These are phyloP conservation scores for Arenicola marina DNA, from an alignment of 2,888 invertebrate species.

Conservation along the genomic window DNA sequence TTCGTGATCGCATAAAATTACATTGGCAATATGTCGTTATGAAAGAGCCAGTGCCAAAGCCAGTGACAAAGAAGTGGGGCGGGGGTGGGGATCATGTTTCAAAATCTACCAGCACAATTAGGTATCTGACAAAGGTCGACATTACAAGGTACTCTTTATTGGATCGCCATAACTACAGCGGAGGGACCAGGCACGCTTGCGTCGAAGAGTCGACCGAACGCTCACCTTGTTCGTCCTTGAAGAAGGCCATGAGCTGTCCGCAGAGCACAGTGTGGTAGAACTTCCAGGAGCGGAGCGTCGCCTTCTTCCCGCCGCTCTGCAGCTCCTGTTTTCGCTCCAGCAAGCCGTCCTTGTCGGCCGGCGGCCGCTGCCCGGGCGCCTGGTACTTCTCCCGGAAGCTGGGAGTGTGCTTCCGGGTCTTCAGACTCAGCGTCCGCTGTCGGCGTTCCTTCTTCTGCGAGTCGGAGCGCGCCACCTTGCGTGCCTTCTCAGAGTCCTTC, in stretches of 20 bases:
- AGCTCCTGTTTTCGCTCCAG: constrained; percentile 94
- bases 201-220: too few relatives aligned
- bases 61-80: too few relatives aligned
- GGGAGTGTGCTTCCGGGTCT: constrained; percentile 84
- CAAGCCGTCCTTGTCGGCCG: constrained; percentile 87
- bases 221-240: constrained; percentile 80
- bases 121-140: too few relatives aligned
- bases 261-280: constrained; percentile 92
- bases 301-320: constrained; percentile 89
- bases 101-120: too few relatives aligned
- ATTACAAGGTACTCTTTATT: too few relatives aligned
- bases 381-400: constrained; percentile 64
- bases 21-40: too few relatives aligned
- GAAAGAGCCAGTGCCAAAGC: too few relatives aligned
- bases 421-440: constrained; percentile 89
- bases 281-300: constrained; percentile 95
- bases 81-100: too few relatives aligned
- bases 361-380: constrained; percentile 69
- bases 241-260: constrained; percentile 96
- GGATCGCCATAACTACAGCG: too few relatives aligned
- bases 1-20: too few relatives aligned
- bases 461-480: constrained; percentile 25
- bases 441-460: constrained; percentile 34
- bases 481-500: constrained; percentile 17
- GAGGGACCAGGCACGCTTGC: too few relatives aligned